A percentile compares a stretch with the other conserved stretches of the same genome.
Conservation (phyloP, 2,888 invertebrate species). For the Eudiplozoon nipponicum region DNA sequence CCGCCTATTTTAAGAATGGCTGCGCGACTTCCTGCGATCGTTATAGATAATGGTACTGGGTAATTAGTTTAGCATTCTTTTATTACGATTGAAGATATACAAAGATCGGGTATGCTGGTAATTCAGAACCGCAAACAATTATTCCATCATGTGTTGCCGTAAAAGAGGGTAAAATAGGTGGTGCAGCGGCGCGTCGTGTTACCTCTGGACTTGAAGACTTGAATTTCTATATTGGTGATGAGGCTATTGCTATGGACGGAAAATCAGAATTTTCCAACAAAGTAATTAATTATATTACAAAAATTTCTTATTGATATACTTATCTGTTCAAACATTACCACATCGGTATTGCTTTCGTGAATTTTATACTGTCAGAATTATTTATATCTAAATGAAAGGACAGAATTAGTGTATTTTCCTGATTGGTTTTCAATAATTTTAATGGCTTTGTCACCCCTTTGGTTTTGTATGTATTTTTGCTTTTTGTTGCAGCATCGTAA, state of each 20-base stretch:
- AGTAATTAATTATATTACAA: too few relatives aligned
- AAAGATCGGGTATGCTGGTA: conserved; percentile 84
- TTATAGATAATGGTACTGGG: conserved; percentile 95
- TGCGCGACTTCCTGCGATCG: conserved; percentile 55
- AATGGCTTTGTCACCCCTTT: too few relatives aligned
- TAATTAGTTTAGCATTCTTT: too few relatives aligned
- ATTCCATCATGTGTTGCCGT: conserved; percentile 83
- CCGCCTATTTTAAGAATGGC: conserved; percentile 37
- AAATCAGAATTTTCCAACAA: conserved; percentile 68
- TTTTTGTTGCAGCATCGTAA: too few relatives aligned
- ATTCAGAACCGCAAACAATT: conserved; percentile 93
- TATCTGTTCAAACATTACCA: too few relatives aligned
- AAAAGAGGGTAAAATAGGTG: conserved; percentile 81
- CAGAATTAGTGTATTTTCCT: too few relatives aligned
- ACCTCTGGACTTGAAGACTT: conserved; percentile 88
- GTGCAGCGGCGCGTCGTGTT: conserved; percentile 52
- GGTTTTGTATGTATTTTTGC: too few relatives aligned
- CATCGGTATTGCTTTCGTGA: too few relatives aligned
- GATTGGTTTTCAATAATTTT: too few relatives aligned
- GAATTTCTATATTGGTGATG: conserved; percentile 94
- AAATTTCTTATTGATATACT: too few relatives aligned
- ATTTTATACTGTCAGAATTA: too few relatives aligned
- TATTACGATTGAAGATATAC: conserved; percentile 61
- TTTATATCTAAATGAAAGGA: too few relatives aligned
- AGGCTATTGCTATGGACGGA: conserved; percentile 47